Conservation (phyloP, 2,113 vertebrate species). For the Corapipo altera region DNA sequence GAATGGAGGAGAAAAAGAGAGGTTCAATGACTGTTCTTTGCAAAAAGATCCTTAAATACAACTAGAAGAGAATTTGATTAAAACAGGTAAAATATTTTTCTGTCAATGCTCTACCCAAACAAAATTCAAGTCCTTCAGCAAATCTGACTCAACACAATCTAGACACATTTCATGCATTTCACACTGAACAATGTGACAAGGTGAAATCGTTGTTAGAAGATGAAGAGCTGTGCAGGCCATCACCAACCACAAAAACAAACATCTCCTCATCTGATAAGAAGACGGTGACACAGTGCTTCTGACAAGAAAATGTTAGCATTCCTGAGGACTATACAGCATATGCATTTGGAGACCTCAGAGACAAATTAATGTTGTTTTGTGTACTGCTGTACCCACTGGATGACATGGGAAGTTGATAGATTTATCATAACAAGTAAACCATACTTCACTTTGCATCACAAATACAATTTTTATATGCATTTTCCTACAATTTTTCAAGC, state of each 20-base stretch:
- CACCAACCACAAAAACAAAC: background rate
- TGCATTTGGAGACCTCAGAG: background rate
- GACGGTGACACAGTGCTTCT: background rate
- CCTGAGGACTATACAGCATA: constrained; percentile 51
- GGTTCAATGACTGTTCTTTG: background rate
- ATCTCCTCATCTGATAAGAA: background rate
- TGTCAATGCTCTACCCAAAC: background rate
- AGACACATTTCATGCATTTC: constrained; percentile 34
- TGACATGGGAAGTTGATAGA: background rate
- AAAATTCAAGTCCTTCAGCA: background rate
- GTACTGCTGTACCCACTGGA: background rate
- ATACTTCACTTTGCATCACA: background rate
- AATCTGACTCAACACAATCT: background rate
- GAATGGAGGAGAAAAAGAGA: background rate
- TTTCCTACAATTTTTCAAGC: background rate
- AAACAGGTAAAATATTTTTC: background rate
- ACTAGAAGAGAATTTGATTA: background rate
- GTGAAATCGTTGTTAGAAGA: constrained; percentile 21
- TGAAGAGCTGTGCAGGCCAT: background rate
- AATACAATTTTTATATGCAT: background rate
- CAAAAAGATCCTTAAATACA: background rate
- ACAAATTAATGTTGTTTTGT: background rate
- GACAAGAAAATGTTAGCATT: constrained; percentile 4
- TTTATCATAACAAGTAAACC: background rate
- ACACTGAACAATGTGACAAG: background rate